Conservation (phyloP, 1,140 invertebrate genomes). For the Arion vulgaris region DNA sequence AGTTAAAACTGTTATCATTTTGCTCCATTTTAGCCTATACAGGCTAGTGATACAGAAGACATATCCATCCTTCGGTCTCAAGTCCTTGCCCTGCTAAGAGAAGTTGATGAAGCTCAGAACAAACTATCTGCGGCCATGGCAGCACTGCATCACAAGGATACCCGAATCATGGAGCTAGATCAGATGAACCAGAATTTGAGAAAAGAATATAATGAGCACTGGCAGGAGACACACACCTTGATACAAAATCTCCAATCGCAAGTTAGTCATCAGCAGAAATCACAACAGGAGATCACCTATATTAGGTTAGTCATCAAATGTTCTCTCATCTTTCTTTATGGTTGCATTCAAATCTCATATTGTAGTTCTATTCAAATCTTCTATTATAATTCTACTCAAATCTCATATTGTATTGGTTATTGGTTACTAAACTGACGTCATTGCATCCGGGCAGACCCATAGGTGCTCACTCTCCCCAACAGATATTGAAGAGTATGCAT, state of each 20-base stretch:
- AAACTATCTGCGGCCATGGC: slow-evolving; percentile 42
- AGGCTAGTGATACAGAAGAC: slow-evolving; percentile 36
- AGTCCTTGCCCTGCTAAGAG: slow-evolving; percentile 47
- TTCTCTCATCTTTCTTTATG: neutral
- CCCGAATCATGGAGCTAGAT: slow-evolving; percentile 24
- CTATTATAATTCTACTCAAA: no score
- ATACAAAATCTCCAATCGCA: neutral
- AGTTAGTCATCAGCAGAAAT: neutral
- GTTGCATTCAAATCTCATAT: no score
- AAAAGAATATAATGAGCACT: neutral
- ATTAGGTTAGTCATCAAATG: slow-evolving; percentile 1
- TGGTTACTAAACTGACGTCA: no score
- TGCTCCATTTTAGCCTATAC: neutral
- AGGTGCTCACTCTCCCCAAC: no score
- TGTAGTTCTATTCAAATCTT: no score
- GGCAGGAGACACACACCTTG: neutral
- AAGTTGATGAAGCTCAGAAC: slow-evolving; percentile 47
- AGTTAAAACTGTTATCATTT: no score
- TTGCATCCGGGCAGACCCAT: no score
- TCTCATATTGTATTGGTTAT: no score
- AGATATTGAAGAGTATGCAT: no score
- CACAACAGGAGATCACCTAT: neutral
- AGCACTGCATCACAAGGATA: slow-evolving; percentile 39
- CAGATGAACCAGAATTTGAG: neutral
- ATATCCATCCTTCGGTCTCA: slow-evolving; percentile 46